phyloP scores from a whole-genome alignment of 1,140 invertebrate genomes.

The Drosophila setifemur region DNA sequence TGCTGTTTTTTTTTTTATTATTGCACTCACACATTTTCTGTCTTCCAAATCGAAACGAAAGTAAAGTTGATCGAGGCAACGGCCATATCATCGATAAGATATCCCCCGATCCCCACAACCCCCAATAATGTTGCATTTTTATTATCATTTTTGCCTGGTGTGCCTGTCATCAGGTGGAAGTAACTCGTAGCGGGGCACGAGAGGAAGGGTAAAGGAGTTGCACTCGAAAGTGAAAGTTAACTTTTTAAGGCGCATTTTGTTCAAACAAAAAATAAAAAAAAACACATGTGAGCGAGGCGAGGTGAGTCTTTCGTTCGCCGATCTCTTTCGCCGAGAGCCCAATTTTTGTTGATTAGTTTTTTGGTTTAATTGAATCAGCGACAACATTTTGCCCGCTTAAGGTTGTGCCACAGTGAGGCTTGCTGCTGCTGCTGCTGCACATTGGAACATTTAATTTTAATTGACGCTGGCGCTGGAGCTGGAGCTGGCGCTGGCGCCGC shows the following conservation, averaged over 20 bases:
- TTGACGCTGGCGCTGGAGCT: constrained; percentile 62
- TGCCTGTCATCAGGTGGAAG: constrained; percentile 36
- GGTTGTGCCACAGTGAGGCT: constrained; percentile 30
- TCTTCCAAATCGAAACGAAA: constrained; percentile 57
- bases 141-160: constrained; percentile 60
- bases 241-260: constrained; percentile 37
- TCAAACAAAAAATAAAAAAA: not conserved
- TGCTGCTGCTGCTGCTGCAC: constrained; percentile 11
- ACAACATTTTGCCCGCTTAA: constrained; percentile 53
- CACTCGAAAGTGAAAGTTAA: constrained; percentile 76
- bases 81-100: constrained; percentile 24
- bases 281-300: constrained; percentile 20
- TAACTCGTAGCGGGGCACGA: not conserved
- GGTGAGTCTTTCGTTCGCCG: constrained; percentile 45
- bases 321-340: constrained; percentile 10
- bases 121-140: constrained; percentile 76
- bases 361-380: constrained; percentile 69
- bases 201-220: constrained; percentile 32
- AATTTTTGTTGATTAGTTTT: constrained; percentile 44
- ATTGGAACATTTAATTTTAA: constrained; percentile 71
- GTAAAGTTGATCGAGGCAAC: constrained; percentile 46
- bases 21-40: constrained; percentile 49
- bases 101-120: not conserved
- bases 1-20: constrained; percentile 59
- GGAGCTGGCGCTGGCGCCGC: no score